Percentiles rank a stretch among this genome's conserved stretches.
Evolutionary conservation across 2,888 invertebrate genomes (phyloP).

Genomic region (Eupithecia insigniata): DNA sequence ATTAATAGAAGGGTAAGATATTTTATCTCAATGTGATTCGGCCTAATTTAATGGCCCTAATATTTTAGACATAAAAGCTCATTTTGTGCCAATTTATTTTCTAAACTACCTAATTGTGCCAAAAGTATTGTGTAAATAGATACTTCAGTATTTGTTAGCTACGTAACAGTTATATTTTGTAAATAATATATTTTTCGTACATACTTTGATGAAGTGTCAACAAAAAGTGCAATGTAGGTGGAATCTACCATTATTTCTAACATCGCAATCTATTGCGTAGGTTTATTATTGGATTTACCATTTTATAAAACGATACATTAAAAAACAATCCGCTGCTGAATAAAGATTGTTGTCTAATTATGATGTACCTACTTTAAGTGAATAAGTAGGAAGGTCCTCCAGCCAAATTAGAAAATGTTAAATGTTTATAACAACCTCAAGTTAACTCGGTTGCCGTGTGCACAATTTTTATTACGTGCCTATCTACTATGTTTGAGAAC

Average conservation of each 20-base stretch:
- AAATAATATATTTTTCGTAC: constrained; percentile 1
- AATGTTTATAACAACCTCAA: too few species aligned
- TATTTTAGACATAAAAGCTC: constrained; percentile 38
- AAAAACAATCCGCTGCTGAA: too few species aligned
- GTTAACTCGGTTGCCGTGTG: too few species aligned
- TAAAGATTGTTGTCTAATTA: too few species aligned
- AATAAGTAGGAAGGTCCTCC: too few species aligned
- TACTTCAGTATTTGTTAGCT: neutral
- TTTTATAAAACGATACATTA: too few species aligned
- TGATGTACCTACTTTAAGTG: too few species aligned
- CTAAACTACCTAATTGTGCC: constrained; percentile 61
- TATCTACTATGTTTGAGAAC: too few species aligned
- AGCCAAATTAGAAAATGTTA: too few species aligned
- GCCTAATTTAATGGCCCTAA: constrained; percentile 50
- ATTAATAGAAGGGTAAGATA: neutral
- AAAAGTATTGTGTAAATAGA: constrained; percentile 36
- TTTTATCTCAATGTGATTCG: constrained; percentile 45
- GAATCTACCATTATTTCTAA: neutral
- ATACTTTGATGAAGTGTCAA: neutral
- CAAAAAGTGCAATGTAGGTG: neutral
- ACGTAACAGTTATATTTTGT: neutral
- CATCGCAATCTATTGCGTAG: neutral
- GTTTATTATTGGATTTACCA: too few species aligned
- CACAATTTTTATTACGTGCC: too few species aligned
- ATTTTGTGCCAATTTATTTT: constrained; percentile 57